Conservation (phyloP, 2,888 invertebrate species). For the Oscheius sp. region DNA sequence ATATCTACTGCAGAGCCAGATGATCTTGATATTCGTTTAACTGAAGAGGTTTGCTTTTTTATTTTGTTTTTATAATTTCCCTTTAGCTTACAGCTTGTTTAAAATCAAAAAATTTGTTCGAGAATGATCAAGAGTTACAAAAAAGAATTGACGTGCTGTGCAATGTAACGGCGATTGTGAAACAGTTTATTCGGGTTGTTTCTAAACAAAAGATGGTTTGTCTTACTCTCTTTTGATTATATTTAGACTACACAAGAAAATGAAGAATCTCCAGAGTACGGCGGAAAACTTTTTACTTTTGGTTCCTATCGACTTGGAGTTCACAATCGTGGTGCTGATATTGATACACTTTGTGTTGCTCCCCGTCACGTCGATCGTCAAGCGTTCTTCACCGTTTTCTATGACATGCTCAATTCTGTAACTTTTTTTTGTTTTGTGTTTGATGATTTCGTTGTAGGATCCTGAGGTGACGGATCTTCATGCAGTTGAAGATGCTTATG, state of each 20-base stretch:
- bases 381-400: constrained; percentile 96
- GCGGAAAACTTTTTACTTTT: constrained; percentile 99
- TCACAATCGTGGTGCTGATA: constrained; percentile 96
- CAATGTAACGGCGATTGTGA: constrained; percentile 87
- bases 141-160: constrained; percentile 73
- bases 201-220: constrained; percentile 77
- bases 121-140: constrained; percentile 63
- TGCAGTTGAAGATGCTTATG: constrained; percentile 97
- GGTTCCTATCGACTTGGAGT: constrained; percentile 91
- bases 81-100: constrained; percentile 46
- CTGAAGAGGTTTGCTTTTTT: constrained; percentile 44
- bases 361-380: constrained; percentile 90
- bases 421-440: constrained; percentile 77
- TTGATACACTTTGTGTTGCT: constrained; percentile 96
- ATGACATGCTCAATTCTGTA: constrained; percentile 84
- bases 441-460: constrained; percentile 71
- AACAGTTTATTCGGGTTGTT: constrained; percentile 91
- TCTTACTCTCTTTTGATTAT: not conserved
- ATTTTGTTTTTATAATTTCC: constrained; percentile 6
- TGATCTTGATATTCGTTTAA: constrained; percentile 53
- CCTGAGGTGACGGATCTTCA: constrained; percentile 74
- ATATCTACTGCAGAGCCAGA: constrained; percentile 59
- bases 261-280: constrained; percentile 84
- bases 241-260: constrained; percentile 79
- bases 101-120: constrained; percentile 56